phyloP scores from a whole-genome alignment of 2,888 invertebrate species.

The Acrocyrtus sp. region DNA sequence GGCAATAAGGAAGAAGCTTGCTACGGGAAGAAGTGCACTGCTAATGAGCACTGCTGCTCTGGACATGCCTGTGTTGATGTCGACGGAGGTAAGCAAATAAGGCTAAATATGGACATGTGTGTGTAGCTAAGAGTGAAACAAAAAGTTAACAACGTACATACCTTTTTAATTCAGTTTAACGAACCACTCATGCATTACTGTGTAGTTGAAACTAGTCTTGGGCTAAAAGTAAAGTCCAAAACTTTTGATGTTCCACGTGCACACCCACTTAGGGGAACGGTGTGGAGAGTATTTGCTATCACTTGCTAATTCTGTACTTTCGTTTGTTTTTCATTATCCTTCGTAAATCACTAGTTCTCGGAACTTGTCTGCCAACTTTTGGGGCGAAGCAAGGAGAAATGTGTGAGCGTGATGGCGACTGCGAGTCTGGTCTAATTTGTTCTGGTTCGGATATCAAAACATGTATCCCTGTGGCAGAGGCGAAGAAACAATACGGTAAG shows the following conservation, averaged over 20 bases:
- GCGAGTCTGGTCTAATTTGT: slow-evolving; percentile 84
- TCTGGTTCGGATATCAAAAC: slow-evolving; percentile 76
- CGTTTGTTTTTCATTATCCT: too few species aligned
- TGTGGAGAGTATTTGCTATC: too few species aligned
- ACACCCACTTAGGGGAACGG: too few species aligned
- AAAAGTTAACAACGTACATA: too few species aligned
- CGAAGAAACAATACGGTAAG: slow-evolving; percentile 80
- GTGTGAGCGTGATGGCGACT: slow-evolving; percentile 85
- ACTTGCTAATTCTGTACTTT: too few species aligned
- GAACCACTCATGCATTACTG: too few species aligned
- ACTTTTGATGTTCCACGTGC: too few species aligned
- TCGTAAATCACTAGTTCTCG: too few species aligned
- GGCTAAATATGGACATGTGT: too few species aligned
- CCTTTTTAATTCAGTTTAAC: too few species aligned
- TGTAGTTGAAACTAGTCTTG: background rate
- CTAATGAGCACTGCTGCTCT: slow-evolving; percentile 86
- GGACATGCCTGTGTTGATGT: slow-evolving; percentile 79
- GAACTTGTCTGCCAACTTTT: slow-evolving; percentile 75
- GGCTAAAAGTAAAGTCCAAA: too few species aligned
- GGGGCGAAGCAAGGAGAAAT: slow-evolving; percentile 84
- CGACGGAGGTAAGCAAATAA: slow-evolving; percentile 73
- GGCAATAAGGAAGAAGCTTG: slow-evolving; percentile 75
- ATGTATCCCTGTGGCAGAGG: slow-evolving; percentile 80
- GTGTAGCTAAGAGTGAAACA: too few species aligned
- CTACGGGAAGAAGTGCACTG: slow-evolving; percentile 76